Evolutionary conservation across 2,797 vertebrate species (phyloP), one percentile per base, ranked within the genome.

Genomic region (Champsocephalus gunnari): DNA sequence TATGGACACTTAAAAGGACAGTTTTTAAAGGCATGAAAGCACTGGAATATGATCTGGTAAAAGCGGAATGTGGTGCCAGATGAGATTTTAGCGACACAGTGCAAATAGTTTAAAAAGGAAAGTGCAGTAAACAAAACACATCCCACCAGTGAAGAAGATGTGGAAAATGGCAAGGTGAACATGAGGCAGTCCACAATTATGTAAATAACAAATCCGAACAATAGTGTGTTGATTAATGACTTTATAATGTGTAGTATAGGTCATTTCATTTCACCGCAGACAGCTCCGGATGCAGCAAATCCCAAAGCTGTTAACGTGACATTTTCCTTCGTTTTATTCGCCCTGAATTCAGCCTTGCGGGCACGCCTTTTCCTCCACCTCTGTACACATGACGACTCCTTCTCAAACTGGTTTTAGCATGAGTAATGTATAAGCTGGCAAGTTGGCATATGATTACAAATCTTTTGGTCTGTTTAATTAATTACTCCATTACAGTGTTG

Each of bases 191-290:
- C 34, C 9, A 24, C 43, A 13, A 24, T 24, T 53, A 71, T 71
- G 59, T 60, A 78, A 64, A 73, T 53, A 71, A 28, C 24, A 47
- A 14, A n/a, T 60, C 19, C 11, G 43, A 4, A 62, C 24, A 73
- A 73, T 16, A 51, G 34, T 5, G n/a, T n/a, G 5, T 14, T 55
- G 38, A 76, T 60, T 41, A 67, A 71, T 60, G 43, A 56, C 61
- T 65, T 66, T 17, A 58, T 21, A 63, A 56, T 65, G 49, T 62
- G 49, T 2, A 12, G n/a, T 48, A 60, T 48, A 60, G 24, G 63
- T 69, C 4, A 63, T 51, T 78, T 67, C 0, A 34, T 56, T 75
- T 67, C 65, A 41, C 54, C 2, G 1, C 4, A 17, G 58, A 38
- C 63, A 44, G 49, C 19, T 64, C 54, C 16, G 47, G 13, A 67